Evolutionary conservation across 2,888 invertebrate species (phyloP).

Genomic region (Chironomus tentans): DNA sequence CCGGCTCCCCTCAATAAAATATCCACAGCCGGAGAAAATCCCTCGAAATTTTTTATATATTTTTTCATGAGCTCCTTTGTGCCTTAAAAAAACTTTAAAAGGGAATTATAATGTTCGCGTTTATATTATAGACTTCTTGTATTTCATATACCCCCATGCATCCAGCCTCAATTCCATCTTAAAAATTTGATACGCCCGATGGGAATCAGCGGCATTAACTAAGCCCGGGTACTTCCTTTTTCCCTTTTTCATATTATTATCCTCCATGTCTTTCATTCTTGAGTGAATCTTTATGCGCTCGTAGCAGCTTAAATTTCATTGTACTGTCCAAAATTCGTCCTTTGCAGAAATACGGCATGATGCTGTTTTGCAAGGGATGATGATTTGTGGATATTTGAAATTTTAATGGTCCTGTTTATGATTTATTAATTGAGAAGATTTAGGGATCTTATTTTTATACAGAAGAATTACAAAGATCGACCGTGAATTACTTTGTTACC

Average conservation of each 20-base stretch:
- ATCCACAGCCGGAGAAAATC: too few relatives aligned
- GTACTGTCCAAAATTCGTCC: background rate
- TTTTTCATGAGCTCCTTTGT: background rate
- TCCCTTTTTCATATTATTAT: background rate
- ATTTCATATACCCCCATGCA: background rate
- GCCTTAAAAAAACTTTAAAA: background rate
- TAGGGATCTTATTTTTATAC: too few relatives aligned
- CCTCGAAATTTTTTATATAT: too few relatives aligned
- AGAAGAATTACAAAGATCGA: too few relatives aligned
- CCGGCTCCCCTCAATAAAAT: background rate
- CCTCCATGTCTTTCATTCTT: background rate
- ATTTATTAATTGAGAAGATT: too few relatives aligned
- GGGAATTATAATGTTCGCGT: background rate
- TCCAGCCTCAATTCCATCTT: background rate
- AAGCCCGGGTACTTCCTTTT: background rate
- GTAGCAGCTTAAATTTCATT: background rate
- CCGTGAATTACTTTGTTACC: too few relatives aligned
- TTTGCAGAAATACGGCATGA: background rate
- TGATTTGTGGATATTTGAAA: too few relatives aligned
- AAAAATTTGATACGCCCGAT: background rate
- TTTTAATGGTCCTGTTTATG: too few relatives aligned
- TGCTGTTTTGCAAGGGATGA: background rate
- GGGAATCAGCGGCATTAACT: background rate
- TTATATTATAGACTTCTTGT: background rate
- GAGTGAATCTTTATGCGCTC: slow-evolving; percentile 2